Evolutionary conservation across 2,113 vertebrate genomes (phyloP), one percentile per base, ranked within the genome.

Genomic region (Prunella fulvescens): DNA sequence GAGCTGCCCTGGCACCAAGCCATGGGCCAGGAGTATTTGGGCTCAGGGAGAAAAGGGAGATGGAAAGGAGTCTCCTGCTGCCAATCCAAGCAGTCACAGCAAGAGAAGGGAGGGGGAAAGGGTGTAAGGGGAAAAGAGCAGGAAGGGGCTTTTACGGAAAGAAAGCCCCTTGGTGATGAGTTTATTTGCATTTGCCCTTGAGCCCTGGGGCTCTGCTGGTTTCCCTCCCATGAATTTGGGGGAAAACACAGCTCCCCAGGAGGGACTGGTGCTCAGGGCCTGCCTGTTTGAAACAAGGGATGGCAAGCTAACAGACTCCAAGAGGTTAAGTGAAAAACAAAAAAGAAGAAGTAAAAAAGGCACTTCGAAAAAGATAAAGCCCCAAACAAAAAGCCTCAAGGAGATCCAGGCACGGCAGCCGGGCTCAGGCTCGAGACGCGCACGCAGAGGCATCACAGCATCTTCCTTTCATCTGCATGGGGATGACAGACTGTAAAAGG

Each of bases 401-500:
- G 2, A 66, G 71, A 77, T 33, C 13, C 85, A 92, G 78, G n/a
- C 45, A 44, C 19, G 2, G 29, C 69, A 86, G 81, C 76, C 37
- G 3, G 79, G 71, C 82, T 88, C 24, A 8, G 57, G 58, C 83
- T 76, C 12, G 0, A 54, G 84, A 80, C 13, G 0, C 0, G 1
- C 81, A 57, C 7, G 0, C 78, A 77, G 86, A 82, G 42, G 62
- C 62, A 79, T 80, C 81, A 11, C 93, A 72, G 66, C 89, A 64
- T 64, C 86, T 70, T 37, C 90, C 81, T 97, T 95, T 96, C 90
- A 96, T 94, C 89, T 82, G 77, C 69, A 69, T 2, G 11, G 90
- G 91, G 91, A 80, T 91, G 92, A 92, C 92, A 96, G 91, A 42
- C 79, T 90, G 94, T 93, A 92, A 96, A 93, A 96, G 91, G 91